A percentile compares a stretch with the other conserved stretches of the same genome.
These are phyloP conservation scores for Chrosomus eos DNA, from an alignment of 2,797 vertebrate species.

Conservation along the genomic window DNA sequence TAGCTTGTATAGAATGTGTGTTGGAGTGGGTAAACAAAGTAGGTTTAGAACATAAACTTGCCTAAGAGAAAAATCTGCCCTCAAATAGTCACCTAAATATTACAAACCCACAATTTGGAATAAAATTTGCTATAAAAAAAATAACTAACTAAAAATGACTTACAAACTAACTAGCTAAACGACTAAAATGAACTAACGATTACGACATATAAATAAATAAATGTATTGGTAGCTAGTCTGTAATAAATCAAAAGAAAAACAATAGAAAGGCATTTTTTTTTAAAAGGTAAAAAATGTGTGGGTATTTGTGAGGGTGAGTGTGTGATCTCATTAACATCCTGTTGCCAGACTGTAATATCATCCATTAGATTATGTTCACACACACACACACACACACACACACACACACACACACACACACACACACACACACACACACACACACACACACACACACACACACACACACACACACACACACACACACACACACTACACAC, in stretches of 20 bases:
- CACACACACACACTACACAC: slow-evolving; percentile 16
- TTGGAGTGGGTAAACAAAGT: not conserved
- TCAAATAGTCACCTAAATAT: not conserved
- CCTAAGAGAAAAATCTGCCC: not conserved
- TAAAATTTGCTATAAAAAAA: no score
- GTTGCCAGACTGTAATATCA: slow-evolving; percentile 35
- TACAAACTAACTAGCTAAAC: not conserved
- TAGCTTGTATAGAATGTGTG: not conserved
- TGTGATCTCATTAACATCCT: slow-evolving; percentile 33
- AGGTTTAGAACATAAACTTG: not conserved
- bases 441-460: slow-evolving; percentile 25
- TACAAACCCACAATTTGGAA: not conserved
- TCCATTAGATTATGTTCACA: slow-evolving; percentile 32
- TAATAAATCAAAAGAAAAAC: not conserved
- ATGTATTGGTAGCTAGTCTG: not conserved
- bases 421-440: not conserved
- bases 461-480: not conserved
- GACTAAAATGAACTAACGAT: not conserved
- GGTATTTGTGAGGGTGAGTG: slow-evolving; percentile 10
- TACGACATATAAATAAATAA: not conserved
- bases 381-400: not conserved
- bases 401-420: not conserved
- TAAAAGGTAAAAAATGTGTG: not conserved
- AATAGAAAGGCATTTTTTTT: not conserved
- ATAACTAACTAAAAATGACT: not conserved